Percentiles rank a stretch among this genome's conserved stretches.
Evolutionary conservation across 2,797 vertebrate genomes (phyloP).

Genomic region (Ambastaia sidthimunki): DNA sequence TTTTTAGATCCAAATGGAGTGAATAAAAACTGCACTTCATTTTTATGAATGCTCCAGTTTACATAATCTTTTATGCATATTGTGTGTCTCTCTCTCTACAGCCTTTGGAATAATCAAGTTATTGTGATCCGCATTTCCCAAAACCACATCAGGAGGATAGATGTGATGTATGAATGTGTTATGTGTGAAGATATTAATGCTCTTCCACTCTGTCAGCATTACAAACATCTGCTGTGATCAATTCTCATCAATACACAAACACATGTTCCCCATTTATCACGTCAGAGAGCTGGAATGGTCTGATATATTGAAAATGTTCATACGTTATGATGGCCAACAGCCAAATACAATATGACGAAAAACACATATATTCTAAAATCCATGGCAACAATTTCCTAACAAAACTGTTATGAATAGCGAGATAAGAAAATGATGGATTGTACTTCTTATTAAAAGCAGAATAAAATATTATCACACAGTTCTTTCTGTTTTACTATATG

Average conservation of each 20-base stretch:
- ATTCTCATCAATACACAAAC: slow-evolving; percentile 21
- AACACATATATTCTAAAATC: neutral
- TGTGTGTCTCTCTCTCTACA: neutral
- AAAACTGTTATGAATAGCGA: neutral
- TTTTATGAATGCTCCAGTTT: slow-evolving; percentile 20
- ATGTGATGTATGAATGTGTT: slow-evolving; percentile 23
- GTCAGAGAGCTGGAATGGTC: slow-evolving; percentile 9
- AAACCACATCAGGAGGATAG: slow-evolving; percentile 11
- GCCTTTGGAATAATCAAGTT: slow-evolving; percentile 18
- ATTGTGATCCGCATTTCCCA: neutral
- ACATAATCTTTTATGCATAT: neutral
- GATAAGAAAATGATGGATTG: neutral
- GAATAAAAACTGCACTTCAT: slow-evolving; percentile 15
- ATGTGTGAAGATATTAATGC: slow-evolving; percentile 16
- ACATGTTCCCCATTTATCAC: slow-evolving; percentile 37
- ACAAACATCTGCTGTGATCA: slow-evolving; percentile 25
- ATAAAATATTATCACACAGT: neutral
- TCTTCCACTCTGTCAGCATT: slow-evolving; percentile 27
- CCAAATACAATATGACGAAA: neutral
- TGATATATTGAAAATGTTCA: neutral
- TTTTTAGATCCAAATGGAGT: neutral
- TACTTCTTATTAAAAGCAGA: neutral
- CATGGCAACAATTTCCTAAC: neutral
- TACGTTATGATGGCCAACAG: neutral
- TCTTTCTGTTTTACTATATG: neutral